A percentile compares a stretch with the other conserved stretches of the same genome.
These are phyloP conservation scores for Drosophila yakuba DNA, from an alignment of 1,140 invertebrate species.

Conservation along the genomic window DNA sequence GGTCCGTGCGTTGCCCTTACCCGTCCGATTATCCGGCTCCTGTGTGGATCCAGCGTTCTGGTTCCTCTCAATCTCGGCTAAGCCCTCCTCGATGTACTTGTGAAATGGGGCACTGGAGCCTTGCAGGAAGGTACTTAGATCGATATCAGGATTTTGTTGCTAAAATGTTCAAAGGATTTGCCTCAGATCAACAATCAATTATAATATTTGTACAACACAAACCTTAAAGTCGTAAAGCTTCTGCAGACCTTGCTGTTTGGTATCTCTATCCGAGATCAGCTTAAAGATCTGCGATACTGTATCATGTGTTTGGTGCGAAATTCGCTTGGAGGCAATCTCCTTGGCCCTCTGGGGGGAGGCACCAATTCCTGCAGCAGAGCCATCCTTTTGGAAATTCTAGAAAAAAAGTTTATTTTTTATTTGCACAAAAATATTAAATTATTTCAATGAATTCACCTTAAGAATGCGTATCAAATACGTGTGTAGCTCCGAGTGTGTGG, in stretches of 20 bases:
- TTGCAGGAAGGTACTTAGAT: slow-evolving; percentile 95
- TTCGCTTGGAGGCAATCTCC: slow-evolving; percentile 85
- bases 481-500: slow-evolving; percentile 93
- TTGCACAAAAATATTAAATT: background rate
- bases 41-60: slow-evolving; percentile 49
- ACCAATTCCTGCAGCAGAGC: slow-evolving; percentile 39
- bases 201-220: background rate
- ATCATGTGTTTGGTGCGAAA: slow-evolving; percentile 88
- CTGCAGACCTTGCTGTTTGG: slow-evolving; percentile 93
- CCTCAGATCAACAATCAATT: background rate
- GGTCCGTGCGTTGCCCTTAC: slow-evolving; percentile 25
- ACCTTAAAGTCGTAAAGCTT: slow-evolving; percentile 94
- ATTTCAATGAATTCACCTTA: slow-evolving; percentile 85
- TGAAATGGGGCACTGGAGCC: slow-evolving; percentile 96
- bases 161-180: slow-evolving; percentile 67
- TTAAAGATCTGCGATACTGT: slow-evolving; percentile 95
- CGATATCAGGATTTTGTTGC: slow-evolving; percentile 94
- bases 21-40: slow-evolving; percentile 62
- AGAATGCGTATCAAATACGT: slow-evolving; percentile 92
- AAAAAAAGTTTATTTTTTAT: background rate
- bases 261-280: slow-evolving; percentile 95
- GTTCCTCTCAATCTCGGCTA: slow-evolving; percentile 90
- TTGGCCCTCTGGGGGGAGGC: slow-evolving; percentile 78
- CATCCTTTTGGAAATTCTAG: slow-evolving; percentile 83
- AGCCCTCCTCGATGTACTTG: slow-evolving; percentile 94